Evolutionary conservation across 2,113 vertebrate species (phyloP), one percentile per base, ranked within the genome.

Genomic region (Cynocephalus volans): DNA sequence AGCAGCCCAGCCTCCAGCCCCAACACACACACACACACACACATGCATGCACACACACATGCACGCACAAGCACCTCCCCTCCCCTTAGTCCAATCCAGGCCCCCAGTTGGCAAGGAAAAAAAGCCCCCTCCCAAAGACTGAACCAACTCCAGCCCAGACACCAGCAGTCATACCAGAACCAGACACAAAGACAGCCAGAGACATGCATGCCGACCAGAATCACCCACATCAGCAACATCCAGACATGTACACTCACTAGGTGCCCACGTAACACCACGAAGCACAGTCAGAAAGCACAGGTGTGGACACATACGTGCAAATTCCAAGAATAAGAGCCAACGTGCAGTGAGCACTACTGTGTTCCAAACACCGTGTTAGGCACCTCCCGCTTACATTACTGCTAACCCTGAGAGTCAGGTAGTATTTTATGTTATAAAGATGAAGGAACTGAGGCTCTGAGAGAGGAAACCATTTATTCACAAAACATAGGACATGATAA

Each of bases 1-100:
- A 98, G 93, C 92, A 98, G 98, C 96, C 96, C 97, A 95, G 98
- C 97, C 88, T 52, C 95, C 31, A 50, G 65, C 48, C 62, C 62
- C 0, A 0, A 26, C 9, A 41, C 52, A 60, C 52, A n/a, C 65
- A 54, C 4, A 24, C 19, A 15, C 56, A 17, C 85, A 23, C 33
- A 48, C 36, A 76, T 31, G 52, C n/a, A 4, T 41, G 41, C 41
- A 41, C 41, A 41, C 41, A 4, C 62, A 36, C 5, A 21, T 41
- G 31, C 80, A 65, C 0, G 0, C 33, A 65, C 5, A 28, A 1
- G 31, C n/a, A 8, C 84, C 36, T 65, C 87, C 88, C 95, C 26
- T 52, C n/a, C 31, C 5, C 15, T 58, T 36, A 50, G 45, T 93
- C n/a, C 54, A 45, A 77, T 24, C 65, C n/a, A 58, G 75, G 52